Conservation (phyloP, 2,797 vertebrate genomes). For the Sylvilagus floridanus region DNA sequence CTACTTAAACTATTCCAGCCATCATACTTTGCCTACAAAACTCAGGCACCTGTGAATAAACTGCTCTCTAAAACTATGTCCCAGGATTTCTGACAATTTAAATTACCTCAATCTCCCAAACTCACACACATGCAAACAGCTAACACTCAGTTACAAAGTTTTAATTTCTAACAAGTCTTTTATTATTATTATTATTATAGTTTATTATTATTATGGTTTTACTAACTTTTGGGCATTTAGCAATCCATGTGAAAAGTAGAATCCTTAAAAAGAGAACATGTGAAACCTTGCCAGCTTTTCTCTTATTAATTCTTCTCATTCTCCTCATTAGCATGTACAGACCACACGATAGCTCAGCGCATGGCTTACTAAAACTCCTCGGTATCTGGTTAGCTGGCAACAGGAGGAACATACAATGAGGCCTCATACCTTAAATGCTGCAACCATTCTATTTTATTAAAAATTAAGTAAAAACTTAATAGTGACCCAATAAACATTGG, state of each 20-base stretch:
- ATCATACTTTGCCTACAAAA: not conserved
- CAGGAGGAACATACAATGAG: constrained; percentile 79
- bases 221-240: not conserved
- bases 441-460: constrained; percentile 36
- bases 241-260: constrained; percentile 53
- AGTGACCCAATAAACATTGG: not conserved
- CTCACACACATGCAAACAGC: not conserved
- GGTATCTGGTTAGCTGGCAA: constrained; percentile 62
- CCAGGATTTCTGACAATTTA: not conserved
- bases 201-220: not conserved
- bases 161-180: constrained; percentile 6
- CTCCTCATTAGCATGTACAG: constrained; percentile 90
- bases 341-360: constrained; percentile 89
- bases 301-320: constrained; percentile 91
- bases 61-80: not conserved
- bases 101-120: not conserved
- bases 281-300: constrained; percentile 12
- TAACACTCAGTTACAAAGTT: constrained; percentile 59
- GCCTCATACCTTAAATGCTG: constrained; percentile 70
- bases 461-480: constrained; percentile 4
- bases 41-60: not conserved
- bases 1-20: not conserved
- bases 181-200: not conserved
- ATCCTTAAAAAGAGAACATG: constrained; percentile 70
- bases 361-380: constrained; percentile 87